Percentiles rank a stretch among this genome's conserved stretches.
phyloP scores from a whole-genome alignment of 2,113 vertebrate genomes.

The Fulica atra region DNA sequence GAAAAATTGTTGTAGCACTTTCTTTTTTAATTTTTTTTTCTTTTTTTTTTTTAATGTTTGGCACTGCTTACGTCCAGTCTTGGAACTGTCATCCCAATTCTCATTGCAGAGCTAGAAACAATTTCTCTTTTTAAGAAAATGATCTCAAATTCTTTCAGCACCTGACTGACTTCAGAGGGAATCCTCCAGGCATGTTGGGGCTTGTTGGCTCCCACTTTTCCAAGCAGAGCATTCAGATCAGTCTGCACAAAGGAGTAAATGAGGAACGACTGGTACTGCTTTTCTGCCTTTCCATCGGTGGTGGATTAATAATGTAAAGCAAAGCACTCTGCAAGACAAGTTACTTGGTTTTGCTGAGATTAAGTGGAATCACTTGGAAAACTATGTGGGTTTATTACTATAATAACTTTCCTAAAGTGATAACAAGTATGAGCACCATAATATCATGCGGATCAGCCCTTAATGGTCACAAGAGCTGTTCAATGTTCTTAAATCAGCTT shows the following conservation, averaged over 20 bases:
- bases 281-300: neutral
- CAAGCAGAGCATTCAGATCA: neutral
- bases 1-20: neutral
- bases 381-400: conserved; percentile 51
- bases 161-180: neutral
- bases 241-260: neutral
- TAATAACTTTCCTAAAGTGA: conserved; percentile 51
- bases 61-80: neutral
- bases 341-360: conserved; percentile 61
- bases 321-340: conserved; percentile 23
- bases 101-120: neutral
- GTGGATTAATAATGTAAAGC: conserved; percentile 49
- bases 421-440: conserved; percentile 25
- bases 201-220: neutral
- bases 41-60: neutral
- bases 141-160: neutral
- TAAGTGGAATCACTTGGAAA: conserved; percentile 55
- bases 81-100: neutral
- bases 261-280: neutral
- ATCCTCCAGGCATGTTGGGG: neutral
- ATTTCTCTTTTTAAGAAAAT: neutral
- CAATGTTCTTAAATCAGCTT: conserved; percentile 59
- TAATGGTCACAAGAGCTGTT: conserved; percentile 54
- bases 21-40: neutral
- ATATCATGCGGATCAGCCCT: conserved; percentile 34